A percentile compares a stretch with the other conserved stretches of the same genome.
Evolutionary conservation across 2,113 vertebrate species (phyloP).

Genomic region (Perognathus longimembris): DNA sequence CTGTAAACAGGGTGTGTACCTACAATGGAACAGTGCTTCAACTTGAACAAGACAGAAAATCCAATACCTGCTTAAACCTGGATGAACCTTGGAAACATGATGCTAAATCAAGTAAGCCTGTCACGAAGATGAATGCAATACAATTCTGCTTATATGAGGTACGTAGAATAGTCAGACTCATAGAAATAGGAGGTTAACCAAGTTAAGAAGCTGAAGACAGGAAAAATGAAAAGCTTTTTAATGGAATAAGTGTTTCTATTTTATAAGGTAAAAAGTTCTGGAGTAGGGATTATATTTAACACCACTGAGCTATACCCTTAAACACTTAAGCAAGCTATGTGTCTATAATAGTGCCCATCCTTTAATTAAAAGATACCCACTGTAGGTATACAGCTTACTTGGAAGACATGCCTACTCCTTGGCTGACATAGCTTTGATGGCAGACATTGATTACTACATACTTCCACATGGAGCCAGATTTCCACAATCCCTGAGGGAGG

Average conservation of each 20-base stretch:
- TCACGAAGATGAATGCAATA: not conserved
- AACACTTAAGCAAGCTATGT: not conserved
- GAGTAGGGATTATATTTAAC: not conserved
- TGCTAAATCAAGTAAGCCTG: not conserved
- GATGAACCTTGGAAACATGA: not conserved
- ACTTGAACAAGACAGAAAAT: conserved; percentile 14
- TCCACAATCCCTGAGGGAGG: not conserved
- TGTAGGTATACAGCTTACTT: not conserved
- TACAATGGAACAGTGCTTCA: not conserved
- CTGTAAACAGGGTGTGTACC: not conserved
- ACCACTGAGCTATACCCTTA: not conserved
- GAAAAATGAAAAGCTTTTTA: not conserved
- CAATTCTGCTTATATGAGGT: not conserved
- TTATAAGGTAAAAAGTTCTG: conserved; percentile 3
- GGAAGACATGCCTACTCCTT: not conserved
- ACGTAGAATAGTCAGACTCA: not conserved
- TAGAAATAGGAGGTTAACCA: conserved; percentile 16
- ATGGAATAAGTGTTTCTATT: not conserved
- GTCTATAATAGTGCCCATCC: no score
- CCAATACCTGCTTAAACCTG: not conserved
- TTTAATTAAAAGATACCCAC: not conserved
- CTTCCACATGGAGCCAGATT: not conserved
- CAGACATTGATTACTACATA: not conserved
- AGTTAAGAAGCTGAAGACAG: not conserved
- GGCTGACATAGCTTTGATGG: not conserved